Base-by-base conservation (phyloP, 2,797 vertebrate species). In the Morelia viridis region DNA sequence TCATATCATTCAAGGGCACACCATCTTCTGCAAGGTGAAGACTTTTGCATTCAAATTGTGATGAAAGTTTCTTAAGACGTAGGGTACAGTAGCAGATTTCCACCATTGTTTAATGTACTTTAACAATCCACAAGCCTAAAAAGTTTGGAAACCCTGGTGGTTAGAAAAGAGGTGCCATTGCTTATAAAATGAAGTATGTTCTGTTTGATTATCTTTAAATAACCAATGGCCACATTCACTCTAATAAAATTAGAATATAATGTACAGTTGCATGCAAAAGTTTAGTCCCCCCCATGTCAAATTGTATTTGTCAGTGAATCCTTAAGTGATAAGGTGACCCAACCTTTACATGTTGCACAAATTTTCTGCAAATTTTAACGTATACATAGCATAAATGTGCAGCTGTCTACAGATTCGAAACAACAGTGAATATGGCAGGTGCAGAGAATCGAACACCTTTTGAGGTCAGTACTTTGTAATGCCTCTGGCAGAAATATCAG, bases 1-100 rank as follows among this genome's bases (percentile, higher is more conserved):
- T 90, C 88, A 91, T 91, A 95, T 92, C 93, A 94, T 96, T 95
- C 94, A 94, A 93, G 92, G 90, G 41, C 62, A 76, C 28, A 31
- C 2, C 8, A 50, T 87, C 91, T 57, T 83, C 46, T 61, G 11
- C 15, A 4, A 5, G 9, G 28, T 24, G 9, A 87, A 19, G 56
- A 17, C 15, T 10, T 53, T n/a, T 83, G 10, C 53, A 53, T 56
- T 41, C 8, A 83, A 50, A 26, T 53, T 28, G n/a, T 88, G 83
- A 80, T 86, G 41, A 24, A 71, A 2, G 1, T 57, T 56, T 57
- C 3, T 64, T 17, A 26, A 26, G 50, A 71, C 57, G 41, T 41
- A 41, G 41, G 41, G 41, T 41, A 76, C 46, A 31, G 50, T 84
- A 15, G 12, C 61, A 64, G 53, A 0, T 76, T 41, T 61, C 15